A percentile compares a stretch with the other conserved stretches of the same genome.
These are phyloP conservation scores for Oreonectes daqikongensis DNA, from an alignment of 2,797 vertebrate species.

Conservation along the genomic window DNA sequence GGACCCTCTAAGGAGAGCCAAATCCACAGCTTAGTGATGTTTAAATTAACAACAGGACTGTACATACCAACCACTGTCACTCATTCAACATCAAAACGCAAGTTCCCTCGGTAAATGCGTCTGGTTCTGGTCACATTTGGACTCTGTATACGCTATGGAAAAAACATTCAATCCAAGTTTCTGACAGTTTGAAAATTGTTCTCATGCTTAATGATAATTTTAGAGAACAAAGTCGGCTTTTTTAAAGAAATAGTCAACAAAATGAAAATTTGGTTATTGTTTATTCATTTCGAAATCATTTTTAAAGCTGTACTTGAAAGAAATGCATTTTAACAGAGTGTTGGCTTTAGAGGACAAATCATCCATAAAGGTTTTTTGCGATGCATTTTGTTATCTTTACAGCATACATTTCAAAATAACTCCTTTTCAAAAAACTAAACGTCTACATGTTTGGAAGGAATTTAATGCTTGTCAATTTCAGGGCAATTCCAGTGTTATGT, in stretches of 20 bases:
- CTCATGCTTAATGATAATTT: background rate
- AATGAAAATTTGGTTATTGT: background rate
- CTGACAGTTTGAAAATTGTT: background rate
- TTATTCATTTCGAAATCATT: background rate
- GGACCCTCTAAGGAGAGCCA: slow-evolving; percentile 45
- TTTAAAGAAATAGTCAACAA: background rate
- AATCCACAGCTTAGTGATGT: slow-evolving; percentile 51
- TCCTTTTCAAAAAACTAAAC: too few species aligned
- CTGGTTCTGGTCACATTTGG: slow-evolving; percentile 21
- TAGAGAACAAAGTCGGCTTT: background rate
- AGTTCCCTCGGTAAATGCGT: slow-evolving; percentile 2
- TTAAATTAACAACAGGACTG: slow-evolving; percentile 54
- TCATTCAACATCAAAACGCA: slow-evolving; percentile 18
- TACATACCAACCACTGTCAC: slow-evolving; percentile 36
- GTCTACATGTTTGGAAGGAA: too few species aligned
- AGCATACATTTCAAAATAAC: background rate
- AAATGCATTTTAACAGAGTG: background rate
- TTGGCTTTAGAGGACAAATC: background rate
- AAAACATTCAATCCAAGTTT: background rate
- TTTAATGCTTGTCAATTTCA: too few species aligned
- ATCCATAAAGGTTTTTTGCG: background rate
- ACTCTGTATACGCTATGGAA: background rate
- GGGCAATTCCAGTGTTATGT: too few species aligned
- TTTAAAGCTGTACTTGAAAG: background rate
- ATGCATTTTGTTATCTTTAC: too few species aligned